phyloP scores from a whole-genome alignment of 2,113 vertebrate species.

The Muntiacus muntjak region DNA sequence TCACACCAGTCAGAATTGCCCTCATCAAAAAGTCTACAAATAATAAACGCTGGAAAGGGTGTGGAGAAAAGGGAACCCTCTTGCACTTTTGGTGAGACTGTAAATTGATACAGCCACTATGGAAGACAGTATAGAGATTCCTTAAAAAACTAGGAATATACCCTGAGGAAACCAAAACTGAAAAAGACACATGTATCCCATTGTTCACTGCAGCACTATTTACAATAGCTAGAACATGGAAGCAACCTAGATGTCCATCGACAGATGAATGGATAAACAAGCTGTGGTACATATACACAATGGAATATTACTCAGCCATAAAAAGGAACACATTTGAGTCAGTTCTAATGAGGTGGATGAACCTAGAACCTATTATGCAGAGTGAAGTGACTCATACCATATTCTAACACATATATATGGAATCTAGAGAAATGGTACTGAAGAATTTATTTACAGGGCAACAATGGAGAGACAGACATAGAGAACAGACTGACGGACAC shows the following conservation, averaged over 20 bases:
- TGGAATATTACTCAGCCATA: not conserved
- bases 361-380: not conserved
- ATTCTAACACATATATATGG: not conserved
- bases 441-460: not conserved
- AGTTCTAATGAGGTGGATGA: not conserved
- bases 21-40: not conserved
- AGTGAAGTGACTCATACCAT: not conserved
- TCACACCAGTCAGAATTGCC: not conserved
- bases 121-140: not conserved
- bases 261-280: not conserved
- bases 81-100: not conserved
- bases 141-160: not conserved
- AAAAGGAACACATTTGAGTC: not conserved
- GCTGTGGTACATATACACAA: not conserved
- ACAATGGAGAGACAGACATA: not conserved
- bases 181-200: not conserved
- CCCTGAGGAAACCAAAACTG: not conserved
- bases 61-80: not conserved
- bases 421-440: not conserved
- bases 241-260: not conserved
- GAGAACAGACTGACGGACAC: not conserved
- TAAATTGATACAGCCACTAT: not conserved
- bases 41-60: not conserved
- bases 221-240: not conserved
- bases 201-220: not conserved